Conservation (phyloP, 2,797 vertebrate species). For the Melanotaenia boesemani region DNA sequence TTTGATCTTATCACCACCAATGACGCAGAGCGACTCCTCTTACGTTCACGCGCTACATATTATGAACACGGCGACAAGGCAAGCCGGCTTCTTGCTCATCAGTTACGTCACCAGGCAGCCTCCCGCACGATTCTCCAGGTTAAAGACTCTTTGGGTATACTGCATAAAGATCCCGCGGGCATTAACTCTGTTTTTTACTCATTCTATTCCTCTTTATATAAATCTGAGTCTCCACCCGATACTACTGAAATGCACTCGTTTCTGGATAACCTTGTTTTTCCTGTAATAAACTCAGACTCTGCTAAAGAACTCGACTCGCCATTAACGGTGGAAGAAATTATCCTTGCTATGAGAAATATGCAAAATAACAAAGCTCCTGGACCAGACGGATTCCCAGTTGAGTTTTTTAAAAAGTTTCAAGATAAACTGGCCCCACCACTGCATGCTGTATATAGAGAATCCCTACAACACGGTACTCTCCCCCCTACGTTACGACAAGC, state of each 20-base stretch:
- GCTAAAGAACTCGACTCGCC: not conserved
- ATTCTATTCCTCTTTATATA: too few species aligned
- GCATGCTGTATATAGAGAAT: conserved; percentile 3
- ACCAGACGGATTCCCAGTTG: too few species aligned
- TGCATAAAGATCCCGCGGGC: too few species aligned
- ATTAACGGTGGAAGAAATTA: conserved; percentile 5
- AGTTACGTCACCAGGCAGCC: too few species aligned
- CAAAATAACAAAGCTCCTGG: conserved; percentile 11
- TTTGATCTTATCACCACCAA: too few species aligned
- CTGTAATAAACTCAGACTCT: not conserved
- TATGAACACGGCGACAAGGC: too few species aligned
- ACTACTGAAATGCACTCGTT: rapidly evolving
- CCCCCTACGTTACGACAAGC: not conserved
- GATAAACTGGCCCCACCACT: not conserved
- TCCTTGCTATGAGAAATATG: not conserved
- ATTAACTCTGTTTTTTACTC: too few species aligned
- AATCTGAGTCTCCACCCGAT: not conserved
- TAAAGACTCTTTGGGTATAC: too few species aligned
- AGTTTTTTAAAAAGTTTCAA: not conserved
- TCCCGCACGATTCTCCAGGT: too few species aligned
- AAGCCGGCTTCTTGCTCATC: too few species aligned
- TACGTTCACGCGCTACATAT: too few species aligned
- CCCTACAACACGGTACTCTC: not conserved
- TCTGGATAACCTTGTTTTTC: not conserved
- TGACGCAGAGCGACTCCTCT: too few species aligned